Base-by-base conservation (phyloP, 2,113 vertebrate species). In the Salvelinus sp. region DNA sequence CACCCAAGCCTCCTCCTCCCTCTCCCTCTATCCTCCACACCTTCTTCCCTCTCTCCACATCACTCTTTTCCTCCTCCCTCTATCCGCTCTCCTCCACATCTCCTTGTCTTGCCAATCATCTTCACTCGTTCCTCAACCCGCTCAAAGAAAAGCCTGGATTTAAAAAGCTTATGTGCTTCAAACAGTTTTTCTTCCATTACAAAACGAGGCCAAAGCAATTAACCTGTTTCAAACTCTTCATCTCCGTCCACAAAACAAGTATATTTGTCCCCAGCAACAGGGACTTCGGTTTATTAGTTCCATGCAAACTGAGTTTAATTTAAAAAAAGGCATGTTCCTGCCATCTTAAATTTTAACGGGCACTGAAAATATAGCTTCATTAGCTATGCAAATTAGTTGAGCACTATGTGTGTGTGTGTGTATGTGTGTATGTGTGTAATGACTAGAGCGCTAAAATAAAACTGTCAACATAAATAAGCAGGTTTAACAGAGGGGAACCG, bases 161-260 rank as follows among this genome's bases (percentile, higher is more conserved):
- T 44, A 44, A 10, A 44, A 44, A 44, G 38, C 38, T 44, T 44
- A 12, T 44, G 62, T 23, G 23, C 62, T 64, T 27, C 62, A 64
- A 64, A 64, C n/a, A 13, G 23, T 18, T 66, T 30, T 28, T 66
- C 14, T 66, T 28, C 27, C 1, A 22, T 68, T 38, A 38, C 66
- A 68, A 68, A 68, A 9, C 5, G 18, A 28, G 64, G 64, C 64
- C 64, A 66, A 66, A 66, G 64, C 16, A 66, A 66, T 90, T 89
- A 90, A 89, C 86, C 87, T 47, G 75, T 83, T 83, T 86, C 83
- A 75, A 75, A 77, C 74, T 79, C 82, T 88, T 89, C 76, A 86
- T 84, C 81, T 33, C 71, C 80, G 76, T 80, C 84, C 73, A 72
- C 69, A 78, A 84, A 88, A 85, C 80, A 82, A 83, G 73, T 81